Evolutionary conservation across 1,140 invertebrate genomes (phyloP).

Genomic region (Pachypeltis micranthus): DNA sequence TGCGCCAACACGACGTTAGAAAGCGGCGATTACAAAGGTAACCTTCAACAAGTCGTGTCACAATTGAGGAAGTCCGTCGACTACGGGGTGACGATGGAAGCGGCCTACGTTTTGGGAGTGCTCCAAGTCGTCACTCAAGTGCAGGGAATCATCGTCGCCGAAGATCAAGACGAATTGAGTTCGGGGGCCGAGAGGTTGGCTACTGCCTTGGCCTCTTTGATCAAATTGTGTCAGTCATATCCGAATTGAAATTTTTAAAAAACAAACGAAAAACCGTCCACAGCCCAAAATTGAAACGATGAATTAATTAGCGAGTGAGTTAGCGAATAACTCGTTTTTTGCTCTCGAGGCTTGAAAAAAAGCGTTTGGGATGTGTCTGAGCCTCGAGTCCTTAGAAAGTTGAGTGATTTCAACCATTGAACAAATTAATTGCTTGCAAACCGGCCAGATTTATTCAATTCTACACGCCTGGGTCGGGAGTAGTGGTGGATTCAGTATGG

Average conservation of each 20-base stretch:
- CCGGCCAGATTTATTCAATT: too few relatives aligned
- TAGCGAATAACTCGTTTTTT: too few relatives aligned
- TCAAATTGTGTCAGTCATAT: conserved; percentile 18
- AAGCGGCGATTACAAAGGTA: conserved; percentile 17
- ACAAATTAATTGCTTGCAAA: too few relatives aligned
- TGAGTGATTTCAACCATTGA: too few relatives aligned
- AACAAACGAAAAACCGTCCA: too few relatives aligned
- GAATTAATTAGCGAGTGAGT: too few relatives aligned
- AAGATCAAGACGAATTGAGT: conserved; percentile 17
- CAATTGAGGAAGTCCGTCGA: conserved; percentile 18
- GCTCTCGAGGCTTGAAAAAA: too few relatives aligned
- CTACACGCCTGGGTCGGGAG: too few relatives aligned
- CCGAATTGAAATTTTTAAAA: neutral
- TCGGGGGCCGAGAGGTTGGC: conserved; percentile 15
- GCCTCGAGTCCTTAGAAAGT: too few relatives aligned
- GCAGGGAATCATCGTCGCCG: conserved; percentile 19
- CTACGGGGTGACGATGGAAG: conserved; percentile 19
- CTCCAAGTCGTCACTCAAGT: conserved; percentile 20
- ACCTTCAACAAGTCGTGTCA: conserved; percentile 11
- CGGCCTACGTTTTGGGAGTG: conserved; percentile 15
- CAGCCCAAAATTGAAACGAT: too few relatives aligned
- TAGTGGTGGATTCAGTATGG: too few relatives aligned
- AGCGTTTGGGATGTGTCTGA: too few relatives aligned
- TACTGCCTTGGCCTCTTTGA: conserved; percentile 16
- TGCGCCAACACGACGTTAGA: conserved; percentile 15